These are phyloP conservation scores for Ammodramus savannarum DNA, from an alignment of 2,113 vertebrate species.

Conservation along the genomic window DNA sequence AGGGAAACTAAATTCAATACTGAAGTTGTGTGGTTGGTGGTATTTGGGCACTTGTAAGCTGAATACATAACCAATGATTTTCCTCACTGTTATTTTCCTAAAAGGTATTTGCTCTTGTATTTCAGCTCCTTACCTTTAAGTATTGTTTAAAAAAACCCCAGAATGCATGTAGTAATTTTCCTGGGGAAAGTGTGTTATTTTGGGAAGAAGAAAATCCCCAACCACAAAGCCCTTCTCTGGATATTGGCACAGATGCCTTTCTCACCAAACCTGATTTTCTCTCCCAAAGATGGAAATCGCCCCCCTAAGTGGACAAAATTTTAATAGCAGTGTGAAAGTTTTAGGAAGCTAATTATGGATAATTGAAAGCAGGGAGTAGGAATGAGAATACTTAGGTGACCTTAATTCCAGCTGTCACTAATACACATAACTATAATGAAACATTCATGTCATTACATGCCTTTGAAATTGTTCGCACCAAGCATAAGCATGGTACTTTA, in stretches of 20 bases:
- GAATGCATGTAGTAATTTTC: background rate
- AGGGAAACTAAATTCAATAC: background rate
- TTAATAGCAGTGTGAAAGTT: constrained; percentile 51
- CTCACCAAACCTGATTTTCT: background rate
- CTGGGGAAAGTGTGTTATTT: background rate
- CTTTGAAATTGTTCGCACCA: constrained; percentile 24
- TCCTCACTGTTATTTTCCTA: background rate
- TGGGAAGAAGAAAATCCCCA: background rate
- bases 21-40: background rate
- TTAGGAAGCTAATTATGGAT: constrained; percentile 39
- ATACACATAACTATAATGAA: constrained; percentile 18
- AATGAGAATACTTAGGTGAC: constrained; percentile 28
- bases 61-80: background rate
- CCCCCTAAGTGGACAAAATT: background rate
- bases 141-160: background rate
- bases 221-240: background rate
- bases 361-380: constrained; percentile 48
- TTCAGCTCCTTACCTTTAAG: background rate
- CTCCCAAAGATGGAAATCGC: background rate
- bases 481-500: background rate
- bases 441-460: background rate
- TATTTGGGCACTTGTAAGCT: background rate
- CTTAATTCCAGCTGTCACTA: constrained; percentile 47
- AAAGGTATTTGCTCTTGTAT: background rate
- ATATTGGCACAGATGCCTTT: background rate